Conservation (phyloP, 1,140 invertebrate species). For the Pentalonia nigronervosa region DNA sequence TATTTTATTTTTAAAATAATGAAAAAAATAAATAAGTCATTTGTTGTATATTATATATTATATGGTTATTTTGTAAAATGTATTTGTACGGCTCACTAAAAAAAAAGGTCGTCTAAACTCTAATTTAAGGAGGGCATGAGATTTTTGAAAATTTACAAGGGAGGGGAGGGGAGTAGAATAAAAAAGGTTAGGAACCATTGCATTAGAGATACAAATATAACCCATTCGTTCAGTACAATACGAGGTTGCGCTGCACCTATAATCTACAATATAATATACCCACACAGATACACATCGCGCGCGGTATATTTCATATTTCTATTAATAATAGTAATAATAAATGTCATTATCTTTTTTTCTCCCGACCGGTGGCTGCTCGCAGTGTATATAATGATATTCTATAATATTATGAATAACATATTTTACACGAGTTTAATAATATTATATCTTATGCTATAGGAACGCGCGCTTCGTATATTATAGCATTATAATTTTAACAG, state of each 20-base stretch:
- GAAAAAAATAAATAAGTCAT: no score
- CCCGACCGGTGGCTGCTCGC: not conserved
- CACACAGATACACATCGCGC: not conserved
- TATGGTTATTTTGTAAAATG: no score
- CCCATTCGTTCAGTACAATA: not conserved
- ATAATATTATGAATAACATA: not conserved
- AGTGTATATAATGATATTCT: not conserved
- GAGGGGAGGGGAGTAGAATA: no score
- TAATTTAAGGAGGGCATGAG: no score
- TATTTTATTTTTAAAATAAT: no score
- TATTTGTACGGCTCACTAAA: no score
- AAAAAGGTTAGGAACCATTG: no score
- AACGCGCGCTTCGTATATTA: not conserved
- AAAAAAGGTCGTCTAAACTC: no score
- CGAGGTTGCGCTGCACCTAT: not conserved
- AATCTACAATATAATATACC: not conserved
- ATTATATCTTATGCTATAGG: not conserved
- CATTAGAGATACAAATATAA: no score
- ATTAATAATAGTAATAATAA: slow-evolving; percentile 13
- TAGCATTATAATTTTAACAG: not conserved
- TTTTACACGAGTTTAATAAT: not conserved
- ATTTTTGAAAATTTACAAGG: no score
- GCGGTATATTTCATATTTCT: not conserved
- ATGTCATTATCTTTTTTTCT: slow-evolving; percentile 2
- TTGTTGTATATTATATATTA: no score